A percentile compares a stretch with the other conserved stretches of the same genome.
Conservation (phyloP, 2,797 vertebrate genomes). For the Coluber constrictor region DNA sequence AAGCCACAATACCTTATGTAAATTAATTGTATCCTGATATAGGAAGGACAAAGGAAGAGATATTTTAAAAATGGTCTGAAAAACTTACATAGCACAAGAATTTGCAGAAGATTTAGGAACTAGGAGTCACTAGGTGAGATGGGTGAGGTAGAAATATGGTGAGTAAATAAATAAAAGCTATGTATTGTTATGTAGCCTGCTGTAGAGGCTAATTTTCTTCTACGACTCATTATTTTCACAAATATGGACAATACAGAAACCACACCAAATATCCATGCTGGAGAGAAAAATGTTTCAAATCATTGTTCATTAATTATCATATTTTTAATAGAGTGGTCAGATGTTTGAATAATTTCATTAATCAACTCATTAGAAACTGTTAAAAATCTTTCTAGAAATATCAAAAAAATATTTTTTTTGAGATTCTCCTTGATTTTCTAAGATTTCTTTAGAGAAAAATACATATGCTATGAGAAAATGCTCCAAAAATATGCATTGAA, state of each 20-base stretch:
- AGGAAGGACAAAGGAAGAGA: constrained; percentile 12
- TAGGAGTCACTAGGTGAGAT: background rate
- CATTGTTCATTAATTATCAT: background rate
- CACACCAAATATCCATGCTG: rapidly evolving
- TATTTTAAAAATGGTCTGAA: background rate
- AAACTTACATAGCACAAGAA: background rate
- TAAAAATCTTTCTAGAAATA: background rate
- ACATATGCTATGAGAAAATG: background rate
- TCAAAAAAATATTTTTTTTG: background rate
- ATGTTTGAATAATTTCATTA: background rate
- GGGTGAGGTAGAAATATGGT: background rate
- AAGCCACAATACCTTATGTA: rapidly evolving
- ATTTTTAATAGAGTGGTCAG: background rate
- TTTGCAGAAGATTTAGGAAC: background rate
- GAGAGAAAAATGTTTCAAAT: background rate
- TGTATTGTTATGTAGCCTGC: background rate
- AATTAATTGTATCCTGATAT: background rate
- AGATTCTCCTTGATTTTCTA: background rate
- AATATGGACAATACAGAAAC: background rate
- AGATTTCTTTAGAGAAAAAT: background rate
- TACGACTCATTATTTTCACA: rapidly evolving
- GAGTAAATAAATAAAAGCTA: background rate
- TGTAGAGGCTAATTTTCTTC: rapidly evolving
- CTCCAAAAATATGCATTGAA: background rate
- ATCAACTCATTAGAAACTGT: background rate